phyloP scores from a whole-genome alignment of 1,140 invertebrate species.

The Pseudomyrmex sp. region DNA sequence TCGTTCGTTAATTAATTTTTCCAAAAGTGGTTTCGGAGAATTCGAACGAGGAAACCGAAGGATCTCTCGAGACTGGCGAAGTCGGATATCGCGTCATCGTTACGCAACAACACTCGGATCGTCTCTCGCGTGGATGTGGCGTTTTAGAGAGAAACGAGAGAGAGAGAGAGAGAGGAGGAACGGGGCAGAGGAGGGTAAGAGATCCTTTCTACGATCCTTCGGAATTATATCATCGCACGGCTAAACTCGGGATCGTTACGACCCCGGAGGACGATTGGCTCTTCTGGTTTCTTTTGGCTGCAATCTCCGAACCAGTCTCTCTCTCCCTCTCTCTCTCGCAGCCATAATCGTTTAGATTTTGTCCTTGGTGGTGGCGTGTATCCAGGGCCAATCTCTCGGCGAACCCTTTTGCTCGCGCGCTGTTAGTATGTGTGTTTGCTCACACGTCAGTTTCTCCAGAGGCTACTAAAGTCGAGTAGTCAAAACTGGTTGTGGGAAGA shows the following conservation, averaged over 20 bases:
- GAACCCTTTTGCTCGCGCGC: conserved; percentile 2
- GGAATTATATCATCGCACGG: conserved; percentile 63
- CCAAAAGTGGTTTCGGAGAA: not conserved
- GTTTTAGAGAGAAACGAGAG: too few species aligned
- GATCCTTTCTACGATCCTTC: conserved; percentile 38
- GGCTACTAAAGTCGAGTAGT: not conserved
- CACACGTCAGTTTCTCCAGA: conserved; percentile 23
- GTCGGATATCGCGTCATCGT: conserved; percentile 7
- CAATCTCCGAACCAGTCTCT: not conserved
- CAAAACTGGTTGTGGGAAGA: conserved; percentile 27
- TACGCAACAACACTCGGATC: conserved; percentile 29
- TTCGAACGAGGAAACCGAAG: not conserved
- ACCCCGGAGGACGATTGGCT: conserved; percentile 10
- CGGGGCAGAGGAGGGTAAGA: not conserved
- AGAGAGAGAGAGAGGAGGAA: not conserved
- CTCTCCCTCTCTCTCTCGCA: too few species aligned
- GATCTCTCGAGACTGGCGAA: not conserved
- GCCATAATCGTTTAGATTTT: conserved; percentile 29
- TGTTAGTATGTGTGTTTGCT: conserved; percentile 4
- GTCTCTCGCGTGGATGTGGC: not conserved
- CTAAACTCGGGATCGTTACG: conserved; percentile 54
- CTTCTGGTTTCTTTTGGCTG: conserved; percentile 35
- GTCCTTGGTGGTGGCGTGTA: conserved; percentile 35
- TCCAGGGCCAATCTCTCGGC: conserved; percentile 37
- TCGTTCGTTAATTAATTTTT: too few species aligned